A percentile compares a stretch with the other conserved stretches of the same genome.
Evolutionary conservation across 2,888 invertebrate genomes (phyloP).

Genomic region (Oxytorus armatus): DNA sequence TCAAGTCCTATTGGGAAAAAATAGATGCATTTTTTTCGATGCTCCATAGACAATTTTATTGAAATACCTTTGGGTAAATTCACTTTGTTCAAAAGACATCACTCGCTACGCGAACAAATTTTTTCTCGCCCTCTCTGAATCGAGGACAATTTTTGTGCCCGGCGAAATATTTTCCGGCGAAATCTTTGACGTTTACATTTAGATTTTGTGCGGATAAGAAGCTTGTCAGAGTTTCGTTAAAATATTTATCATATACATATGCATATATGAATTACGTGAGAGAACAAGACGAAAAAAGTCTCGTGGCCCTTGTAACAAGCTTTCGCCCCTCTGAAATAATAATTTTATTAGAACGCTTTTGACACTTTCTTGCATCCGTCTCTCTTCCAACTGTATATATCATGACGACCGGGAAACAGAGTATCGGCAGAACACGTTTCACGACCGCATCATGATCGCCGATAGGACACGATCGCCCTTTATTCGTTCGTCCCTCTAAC

Average conservation of each 20-base stretch:
- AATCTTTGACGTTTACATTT: conserved; percentile 6
- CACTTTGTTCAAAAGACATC: too few species aligned
- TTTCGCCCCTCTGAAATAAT: conserved; percentile 15
- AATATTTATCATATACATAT: conserved; percentile 29
- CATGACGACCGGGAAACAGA: conserved; percentile 3
- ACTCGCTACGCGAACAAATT: too few species aligned
- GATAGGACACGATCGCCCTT: conserved; percentile 32
- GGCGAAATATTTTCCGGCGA: background rate
- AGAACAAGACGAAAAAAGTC: background rate
- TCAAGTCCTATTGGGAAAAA: too few species aligned
- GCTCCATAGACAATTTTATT: too few species aligned
- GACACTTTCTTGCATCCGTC: background rate
- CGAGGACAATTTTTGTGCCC: too few species aligned
- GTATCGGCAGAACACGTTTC: conserved; percentile 31
- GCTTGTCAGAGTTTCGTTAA: conserved; percentile 6
- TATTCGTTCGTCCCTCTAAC: conserved; percentile 28
- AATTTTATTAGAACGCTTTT: conserved; percentile 18
- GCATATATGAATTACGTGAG: conserved; percentile 21
- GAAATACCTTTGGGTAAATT: too few species aligned
- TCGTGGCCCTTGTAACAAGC: conserved; percentile 29
- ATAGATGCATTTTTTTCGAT: too few species aligned
- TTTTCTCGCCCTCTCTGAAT: too few species aligned
- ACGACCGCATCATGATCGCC: conserved; percentile 25
- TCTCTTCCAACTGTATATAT: conserved; percentile 1
- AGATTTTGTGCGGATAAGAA: background rate